Percentiles rank a stretch among this genome's conserved stretches.
phyloP scores from a whole-genome alignment of 2,113 vertebrate species.

The Phylloscopus trochilus region DNA sequence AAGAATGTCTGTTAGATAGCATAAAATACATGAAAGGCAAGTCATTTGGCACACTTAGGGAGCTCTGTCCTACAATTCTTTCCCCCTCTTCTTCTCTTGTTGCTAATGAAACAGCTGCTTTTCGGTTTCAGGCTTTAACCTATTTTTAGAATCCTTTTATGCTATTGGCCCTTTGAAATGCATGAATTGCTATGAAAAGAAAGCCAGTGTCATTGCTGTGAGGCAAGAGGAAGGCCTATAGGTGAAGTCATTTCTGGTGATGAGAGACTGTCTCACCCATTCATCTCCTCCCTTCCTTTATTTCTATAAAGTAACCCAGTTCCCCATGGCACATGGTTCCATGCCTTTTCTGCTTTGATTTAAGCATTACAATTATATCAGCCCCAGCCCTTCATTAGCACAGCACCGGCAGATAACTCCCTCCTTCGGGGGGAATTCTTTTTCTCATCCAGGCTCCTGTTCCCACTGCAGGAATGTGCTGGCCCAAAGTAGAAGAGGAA shows the following conservation, averaged over 20 bases:
- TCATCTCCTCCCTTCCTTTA: neutral
- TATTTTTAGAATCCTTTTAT: conserved; percentile 56
- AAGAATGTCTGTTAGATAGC: neutral
- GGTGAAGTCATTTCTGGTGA: conserved; percentile 8
- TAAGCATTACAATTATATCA: neutral
- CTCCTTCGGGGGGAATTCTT: neutral
- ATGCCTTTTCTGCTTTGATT: neutral
- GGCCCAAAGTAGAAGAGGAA: neutral
- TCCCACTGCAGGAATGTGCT: neutral
- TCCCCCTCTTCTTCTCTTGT: neutral
- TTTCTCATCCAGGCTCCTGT: neutral
- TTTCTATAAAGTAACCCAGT: neutral
- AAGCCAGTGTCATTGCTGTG: neutral
- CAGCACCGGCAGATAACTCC: neutral
- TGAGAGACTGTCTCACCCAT: neutral
- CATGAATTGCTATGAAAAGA: neutral
- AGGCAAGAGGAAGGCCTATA: conserved; percentile 2
- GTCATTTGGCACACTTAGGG: neutral
- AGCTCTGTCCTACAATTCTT: neutral
- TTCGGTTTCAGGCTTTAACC: conserved; percentile 37
- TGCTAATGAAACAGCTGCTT: conserved; percentile 44
- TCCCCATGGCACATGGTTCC: neutral
- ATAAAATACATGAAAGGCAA: neutral
- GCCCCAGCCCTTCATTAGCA: neutral
- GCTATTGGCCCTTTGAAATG: conserved; percentile 40